These are phyloP conservation scores for Lampris megalopsis DNA, from an alignment of 2,113 vertebrate species.

Conservation along the genomic window DNA sequence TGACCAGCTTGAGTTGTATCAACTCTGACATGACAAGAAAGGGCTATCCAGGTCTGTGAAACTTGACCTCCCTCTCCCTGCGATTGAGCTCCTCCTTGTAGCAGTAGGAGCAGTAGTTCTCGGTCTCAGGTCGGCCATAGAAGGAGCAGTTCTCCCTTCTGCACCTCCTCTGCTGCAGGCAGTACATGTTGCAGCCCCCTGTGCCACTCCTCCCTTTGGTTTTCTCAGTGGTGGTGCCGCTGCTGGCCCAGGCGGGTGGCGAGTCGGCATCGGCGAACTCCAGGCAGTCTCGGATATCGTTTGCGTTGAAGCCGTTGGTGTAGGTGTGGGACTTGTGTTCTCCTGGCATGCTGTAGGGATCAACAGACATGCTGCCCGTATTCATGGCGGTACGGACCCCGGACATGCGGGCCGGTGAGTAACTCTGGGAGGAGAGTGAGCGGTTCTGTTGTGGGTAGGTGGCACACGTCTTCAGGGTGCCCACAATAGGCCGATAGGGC, in stretches of 20 bases:
- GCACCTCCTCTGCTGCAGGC: conserved; percentile 87
- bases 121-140: conserved; percentile 90
- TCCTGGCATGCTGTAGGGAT: conserved; percentile 90
- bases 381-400: conserved; percentile 83
- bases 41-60: conserved; percentile 2
- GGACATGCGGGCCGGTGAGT: conserved; percentile 86
- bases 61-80: conserved; percentile 75
- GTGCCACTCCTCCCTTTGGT: conserved; percentile 72
- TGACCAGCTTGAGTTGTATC: neutral
- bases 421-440: conserved; percentile 89
- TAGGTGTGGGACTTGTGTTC: conserved; percentile 90
- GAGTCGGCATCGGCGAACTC: conserved; percentile 88
- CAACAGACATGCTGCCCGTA: conserved; percentile 82
- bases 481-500: conserved; percentile 83
- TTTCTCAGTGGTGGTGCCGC: conserved; percentile 67
- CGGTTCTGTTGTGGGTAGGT: conserved; percentile 93
- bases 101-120: conserved; percentile 92
- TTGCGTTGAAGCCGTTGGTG: conserved; percentile 84
- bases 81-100: conserved; percentile 90
- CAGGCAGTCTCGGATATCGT: conserved; percentile 83
- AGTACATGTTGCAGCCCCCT: conserved; percentile 56
- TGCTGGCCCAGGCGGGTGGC: conserved; percentile 66
- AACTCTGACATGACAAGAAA: neutral
- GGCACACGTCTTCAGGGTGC: conserved; percentile 89
- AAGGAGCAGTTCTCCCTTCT: conserved; percentile 91